Evolutionary conservation across 2,113 vertebrate species (phyloP).

Genomic region (Pan paniscus): DNA sequence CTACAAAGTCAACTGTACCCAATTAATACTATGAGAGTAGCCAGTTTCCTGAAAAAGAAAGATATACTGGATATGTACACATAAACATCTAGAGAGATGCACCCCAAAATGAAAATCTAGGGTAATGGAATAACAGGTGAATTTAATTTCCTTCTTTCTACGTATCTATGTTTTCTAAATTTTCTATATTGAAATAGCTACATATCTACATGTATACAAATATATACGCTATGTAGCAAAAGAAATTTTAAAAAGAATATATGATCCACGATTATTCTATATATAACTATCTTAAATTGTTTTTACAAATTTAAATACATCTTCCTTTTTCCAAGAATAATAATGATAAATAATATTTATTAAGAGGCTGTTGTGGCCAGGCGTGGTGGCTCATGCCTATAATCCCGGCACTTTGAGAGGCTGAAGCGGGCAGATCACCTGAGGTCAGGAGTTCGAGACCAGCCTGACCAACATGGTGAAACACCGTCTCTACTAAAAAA

Average conservation of each 20-base stretch:
- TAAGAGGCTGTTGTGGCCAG: background rate
- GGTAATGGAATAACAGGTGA: background rate
- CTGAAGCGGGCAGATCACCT: no score
- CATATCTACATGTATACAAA: background rate
- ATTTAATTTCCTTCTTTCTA: slow-evolving; percentile 32
- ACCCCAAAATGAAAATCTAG: background rate
- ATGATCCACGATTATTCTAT: background rate
- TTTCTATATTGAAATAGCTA: background rate
- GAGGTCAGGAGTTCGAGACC: no score
- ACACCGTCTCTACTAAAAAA: no score
- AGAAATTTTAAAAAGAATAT: background rate
- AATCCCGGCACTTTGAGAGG: no score
- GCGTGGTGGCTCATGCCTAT: no score
- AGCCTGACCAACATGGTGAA: no score
- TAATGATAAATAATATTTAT: slow-evolving; percentile 20
- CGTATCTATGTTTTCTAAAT: background rate
- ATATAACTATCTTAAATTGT: background rate
- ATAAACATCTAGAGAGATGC: background rate
- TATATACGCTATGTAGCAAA: background rate
- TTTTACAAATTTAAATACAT: slow-evolving; percentile 21
- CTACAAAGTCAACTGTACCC: background rate
- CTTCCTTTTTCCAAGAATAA: background rate
- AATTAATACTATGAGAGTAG: background rate
- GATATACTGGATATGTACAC: background rate
- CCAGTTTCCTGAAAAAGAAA: slow-evolving; percentile 19